Percentiles rank a stretch among this genome's conserved stretches.
These are phyloP conservation scores for Rhabditoides inermis DNA, from an alignment of 2,888 invertebrate species.

Conservation along the genomic window DNA sequence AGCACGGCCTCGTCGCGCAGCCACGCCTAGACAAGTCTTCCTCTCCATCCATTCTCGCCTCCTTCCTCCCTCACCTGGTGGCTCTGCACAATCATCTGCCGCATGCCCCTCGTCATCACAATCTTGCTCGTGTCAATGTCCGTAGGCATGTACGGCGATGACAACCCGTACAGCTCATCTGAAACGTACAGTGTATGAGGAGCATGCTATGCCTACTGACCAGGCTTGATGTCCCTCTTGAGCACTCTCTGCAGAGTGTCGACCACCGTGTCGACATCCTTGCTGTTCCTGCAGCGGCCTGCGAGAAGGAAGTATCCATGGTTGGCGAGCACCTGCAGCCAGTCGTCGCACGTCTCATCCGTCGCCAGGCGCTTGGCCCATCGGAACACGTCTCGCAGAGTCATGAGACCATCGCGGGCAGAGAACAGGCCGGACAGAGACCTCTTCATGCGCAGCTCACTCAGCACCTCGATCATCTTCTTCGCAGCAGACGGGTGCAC, in stretches of 20 bases:
- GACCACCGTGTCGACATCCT: conserved; percentile 74
- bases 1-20: conserved; percentile 86
- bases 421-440: conserved; percentile 42
- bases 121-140: conserved; percentile 64
- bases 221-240: conserved; percentile 19
- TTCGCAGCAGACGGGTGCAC: conserved; percentile 34
- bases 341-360: conserved; percentile 23
- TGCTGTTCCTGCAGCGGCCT: conserved; percentile 75
- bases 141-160: conserved; percentile 43
- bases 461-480: conserved; percentile 43
- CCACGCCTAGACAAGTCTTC: conserved; percentile 59
- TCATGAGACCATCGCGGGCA: conserved; percentile 45
- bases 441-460: conserved; percentile 27
- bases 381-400: conserved; percentile 39
- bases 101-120: conserved; percentile 89
- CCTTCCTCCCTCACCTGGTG: conserved; percentile 59
- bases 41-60: not conserved
- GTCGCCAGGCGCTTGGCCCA: conserved; percentile 41
- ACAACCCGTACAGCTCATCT: conserved; percentile 25
- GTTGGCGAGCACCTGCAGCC: conserved; percentile 22
- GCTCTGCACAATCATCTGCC: conserved; percentile 62
- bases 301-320: conserved; percentile 78
- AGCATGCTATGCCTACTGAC: not conserved
- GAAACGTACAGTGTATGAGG: not conserved
- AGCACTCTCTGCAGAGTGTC: conserved; percentile 65